Evolutionary conservation across 1,140 invertebrate genomes (phyloP), one percentile per base, ranked within the genome.

Genomic region (Papilio helenus): DNA sequence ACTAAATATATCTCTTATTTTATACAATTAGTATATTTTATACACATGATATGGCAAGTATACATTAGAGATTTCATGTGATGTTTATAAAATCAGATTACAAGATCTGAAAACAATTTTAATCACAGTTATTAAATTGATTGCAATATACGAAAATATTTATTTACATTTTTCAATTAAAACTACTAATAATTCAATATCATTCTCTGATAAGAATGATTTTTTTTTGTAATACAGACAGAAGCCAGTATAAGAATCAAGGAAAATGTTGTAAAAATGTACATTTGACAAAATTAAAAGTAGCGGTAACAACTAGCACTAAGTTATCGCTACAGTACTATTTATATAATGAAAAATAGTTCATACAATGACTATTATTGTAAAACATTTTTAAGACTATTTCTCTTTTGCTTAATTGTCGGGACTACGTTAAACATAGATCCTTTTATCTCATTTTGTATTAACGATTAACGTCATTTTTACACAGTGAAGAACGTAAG

Each of bases 21-120:
- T 34, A 72, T 42, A 44, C n/a, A 44, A 12, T 46, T 34, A 26
- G 9, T 68, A 34, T 34, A 68, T 68, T 68, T 26, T 16, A 68
- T 29, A 26, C 12, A 71, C 65, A 71, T 5, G 16, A 71, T 90
- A 91, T 91, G 89, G 90, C 90, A 92, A 92, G 89, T 86, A 80
- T 55, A 55, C 51, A 26, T 26, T 61, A 61, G 2, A 61, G 20
- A 61, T 26, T 23, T 61, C 23, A 0, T 61, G 20, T 61, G 58
- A 26, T 26, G 20, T 26, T 26, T 58, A 0, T 61, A 26, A 61
- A 26, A 61, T 61, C 58, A 61, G 58, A 61, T 61, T 26, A 10
- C 20, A 26, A 10, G 20, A 12, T 61, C 9, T 26, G 58, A 23
- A 10, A 1, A 23, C 8, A 58, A 26, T 23, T 26, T 20, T 61